Conservation (phyloP, 2,797 vertebrate species). For the Sphaeramia orbicularis region DNA sequence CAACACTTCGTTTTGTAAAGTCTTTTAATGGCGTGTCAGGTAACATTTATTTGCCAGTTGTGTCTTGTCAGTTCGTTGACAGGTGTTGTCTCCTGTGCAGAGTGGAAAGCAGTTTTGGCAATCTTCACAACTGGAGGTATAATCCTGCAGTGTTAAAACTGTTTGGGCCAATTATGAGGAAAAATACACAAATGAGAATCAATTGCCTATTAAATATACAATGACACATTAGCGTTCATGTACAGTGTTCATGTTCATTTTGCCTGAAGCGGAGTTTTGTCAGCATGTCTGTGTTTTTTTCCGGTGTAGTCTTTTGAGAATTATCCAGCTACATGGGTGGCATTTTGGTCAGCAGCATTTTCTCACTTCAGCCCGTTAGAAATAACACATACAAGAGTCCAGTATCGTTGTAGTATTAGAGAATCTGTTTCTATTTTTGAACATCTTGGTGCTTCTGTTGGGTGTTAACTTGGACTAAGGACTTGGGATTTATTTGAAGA, state of each 20-base stretch:
- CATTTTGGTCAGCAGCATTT: too few relatives aligned
- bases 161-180: constrained; percentile 27
- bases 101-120: constrained; percentile 26
- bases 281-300: too few relatives aligned
- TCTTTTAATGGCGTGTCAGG: constrained; percentile 76
- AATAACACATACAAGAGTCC: too few relatives aligned
- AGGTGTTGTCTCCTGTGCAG: constrained; percentile 42
- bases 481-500: too few relatives aligned
- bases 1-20: constrained; percentile 69
- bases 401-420: too few relatives aligned
- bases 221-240: neutral
- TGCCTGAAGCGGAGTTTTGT: too few relatives aligned
- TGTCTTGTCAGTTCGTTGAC: constrained; percentile 67
- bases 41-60: constrained; percentile 68
- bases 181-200: constrained; percentile 10
- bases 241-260: too few relatives aligned
- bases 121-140: constrained; percentile 27
- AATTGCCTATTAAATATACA: constrained; percentile 30
- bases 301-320: too few relatives aligned
- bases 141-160: constrained; percentile 19
- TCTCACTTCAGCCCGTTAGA: too few relatives aligned
- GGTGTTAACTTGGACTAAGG: too few relatives aligned
- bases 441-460: too few relatives aligned
- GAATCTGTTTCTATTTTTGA: too few relatives aligned
- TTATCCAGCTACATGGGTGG: constrained; percentile 32